Evolutionary conservation across 2,797 vertebrate species (phyloP).

Genomic region (Paratrypauchen microcephalus): DNA sequence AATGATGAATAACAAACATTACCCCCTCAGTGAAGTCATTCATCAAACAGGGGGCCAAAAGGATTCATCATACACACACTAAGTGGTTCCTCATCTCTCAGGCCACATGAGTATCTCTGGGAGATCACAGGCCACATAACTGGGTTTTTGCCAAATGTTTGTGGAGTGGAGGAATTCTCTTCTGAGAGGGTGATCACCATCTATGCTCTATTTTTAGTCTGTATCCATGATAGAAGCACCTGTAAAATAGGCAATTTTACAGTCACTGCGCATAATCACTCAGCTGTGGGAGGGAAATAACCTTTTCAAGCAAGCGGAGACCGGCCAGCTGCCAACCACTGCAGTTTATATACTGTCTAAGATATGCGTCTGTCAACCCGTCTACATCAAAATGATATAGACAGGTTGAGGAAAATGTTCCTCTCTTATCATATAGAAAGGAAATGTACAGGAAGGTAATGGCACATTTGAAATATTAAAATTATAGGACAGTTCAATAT

Average conservation of each 20-base stretch:
- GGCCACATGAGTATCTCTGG: conserved; percentile 33
- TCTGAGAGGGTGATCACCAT: conserved; percentile 67
- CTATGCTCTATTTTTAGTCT: conserved; percentile 72
- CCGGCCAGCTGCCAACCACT: conserved; percentile 42
- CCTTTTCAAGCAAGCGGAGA: conserved; percentile 61
- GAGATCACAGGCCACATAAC: conserved; percentile 43
- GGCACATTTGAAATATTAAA: neutral
- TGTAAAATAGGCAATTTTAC: conserved; percentile 82
- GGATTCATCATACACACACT: conserved; percentile 27
- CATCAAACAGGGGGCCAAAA: conserved; percentile 37
- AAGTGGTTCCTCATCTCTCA: conserved; percentile 49
- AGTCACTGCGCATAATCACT: conserved; percentile 72
- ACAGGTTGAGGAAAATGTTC: neutral
- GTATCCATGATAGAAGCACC: conserved; percentile 72
- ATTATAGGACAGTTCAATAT: neutral
- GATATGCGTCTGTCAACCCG: conserved; percentile 8
- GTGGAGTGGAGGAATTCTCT: conserved; percentile 52
- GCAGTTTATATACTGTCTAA: conserved; percentile 7
- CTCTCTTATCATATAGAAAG: neutral
- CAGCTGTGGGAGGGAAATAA: conserved; percentile 73
- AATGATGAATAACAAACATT: conserved; percentile 39
- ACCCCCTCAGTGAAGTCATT: conserved; percentile 35
- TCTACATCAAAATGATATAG: conserved; percentile 12
- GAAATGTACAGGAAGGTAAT: too few species aligned
- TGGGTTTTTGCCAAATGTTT: conserved; percentile 58